Evolutionary conservation across 1,140 invertebrate species (phyloP).

Genomic region (Eufriesea mexicana): DNA sequence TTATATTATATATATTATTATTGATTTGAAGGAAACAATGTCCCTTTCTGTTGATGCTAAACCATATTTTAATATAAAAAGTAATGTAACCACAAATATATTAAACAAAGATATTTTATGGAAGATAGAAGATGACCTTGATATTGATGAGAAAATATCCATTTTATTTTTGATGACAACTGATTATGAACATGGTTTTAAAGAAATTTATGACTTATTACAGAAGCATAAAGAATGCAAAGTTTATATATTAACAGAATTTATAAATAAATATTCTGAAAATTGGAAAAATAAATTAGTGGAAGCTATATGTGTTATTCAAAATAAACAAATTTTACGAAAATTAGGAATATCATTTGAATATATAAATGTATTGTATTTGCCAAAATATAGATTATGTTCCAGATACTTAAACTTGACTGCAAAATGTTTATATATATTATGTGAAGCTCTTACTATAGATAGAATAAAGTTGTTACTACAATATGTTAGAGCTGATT

Average conservation of each 20-base stretch:
- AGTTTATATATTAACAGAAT: constrained; percentile 46
- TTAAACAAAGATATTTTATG: constrained; percentile 51
- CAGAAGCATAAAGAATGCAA: neutral
- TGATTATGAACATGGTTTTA: constrained; percentile 42
- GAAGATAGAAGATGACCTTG: constrained; percentile 60
- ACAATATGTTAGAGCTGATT: constrained; percentile 51
- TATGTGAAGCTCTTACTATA: constrained; percentile 60
- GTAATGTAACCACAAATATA: neutral
- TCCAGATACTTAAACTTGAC: constrained; percentile 42
- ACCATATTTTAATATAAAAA: neutral
- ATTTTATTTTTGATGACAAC: constrained; percentile 63
- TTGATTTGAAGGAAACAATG: constrained; percentile 11
- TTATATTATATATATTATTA: no score
- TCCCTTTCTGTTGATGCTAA: constrained; percentile 17
- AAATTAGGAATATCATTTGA: constrained; percentile 49
- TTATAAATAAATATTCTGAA: constrained; percentile 42
- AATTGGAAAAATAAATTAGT: constrained; percentile 65
- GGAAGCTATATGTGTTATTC: constrained; percentile 63
- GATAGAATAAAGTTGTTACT: constrained; percentile 38
- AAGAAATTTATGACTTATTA: constrained; percentile 32
- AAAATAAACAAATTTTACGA: constrained; percentile 59
- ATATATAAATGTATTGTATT: constrained; percentile 33
- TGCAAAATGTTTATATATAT: constrained; percentile 62
- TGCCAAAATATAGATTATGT: constrained; percentile 8
- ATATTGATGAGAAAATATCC: constrained; percentile 66